Evolutionary conservation across 2,113 vertebrate species (phyloP).

Genomic region (Hystrix cristata): DNA sequence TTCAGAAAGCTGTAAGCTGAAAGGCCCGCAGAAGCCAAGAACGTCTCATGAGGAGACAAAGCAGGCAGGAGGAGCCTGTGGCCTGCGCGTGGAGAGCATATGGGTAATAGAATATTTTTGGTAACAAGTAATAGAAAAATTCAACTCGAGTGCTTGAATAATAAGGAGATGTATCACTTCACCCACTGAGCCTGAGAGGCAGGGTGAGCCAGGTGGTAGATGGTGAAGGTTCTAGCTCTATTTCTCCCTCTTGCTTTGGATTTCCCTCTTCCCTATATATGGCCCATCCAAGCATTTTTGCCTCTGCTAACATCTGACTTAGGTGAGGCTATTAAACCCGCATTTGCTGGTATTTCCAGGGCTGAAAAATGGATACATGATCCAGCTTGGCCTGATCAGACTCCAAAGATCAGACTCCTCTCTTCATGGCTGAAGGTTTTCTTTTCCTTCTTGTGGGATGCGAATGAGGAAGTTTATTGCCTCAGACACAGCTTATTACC

Average conservation of each 20-base stretch:
- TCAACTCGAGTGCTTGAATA: background rate
- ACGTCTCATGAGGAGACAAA: background rate
- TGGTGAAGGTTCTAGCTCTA: background rate
- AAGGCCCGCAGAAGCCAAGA: background rate
- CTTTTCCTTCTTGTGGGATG: background rate
- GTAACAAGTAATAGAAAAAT: background rate
- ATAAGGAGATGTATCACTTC: background rate
- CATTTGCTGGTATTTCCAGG: background rate
- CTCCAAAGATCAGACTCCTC: background rate
- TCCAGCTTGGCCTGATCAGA: background rate
- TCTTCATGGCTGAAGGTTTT: background rate
- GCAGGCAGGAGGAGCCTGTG: background rate
- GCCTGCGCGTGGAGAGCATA: background rate
- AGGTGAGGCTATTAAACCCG: background rate
- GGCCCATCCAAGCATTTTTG: background rate
- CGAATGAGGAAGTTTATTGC: background rate
- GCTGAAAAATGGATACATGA: background rate
- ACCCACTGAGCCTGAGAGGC: background rate
- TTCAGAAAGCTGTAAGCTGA: background rate
- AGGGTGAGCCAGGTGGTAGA: background rate
- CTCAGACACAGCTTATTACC: too few relatives aligned
- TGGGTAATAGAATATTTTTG: background rate
- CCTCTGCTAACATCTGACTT: background rate
- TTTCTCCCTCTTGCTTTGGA: background rate
- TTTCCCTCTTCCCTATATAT: background rate